Evolutionary conservation across 2,797 vertebrate genomes (phyloP).

Genomic region (Pseudomugil tenellus): DNA sequence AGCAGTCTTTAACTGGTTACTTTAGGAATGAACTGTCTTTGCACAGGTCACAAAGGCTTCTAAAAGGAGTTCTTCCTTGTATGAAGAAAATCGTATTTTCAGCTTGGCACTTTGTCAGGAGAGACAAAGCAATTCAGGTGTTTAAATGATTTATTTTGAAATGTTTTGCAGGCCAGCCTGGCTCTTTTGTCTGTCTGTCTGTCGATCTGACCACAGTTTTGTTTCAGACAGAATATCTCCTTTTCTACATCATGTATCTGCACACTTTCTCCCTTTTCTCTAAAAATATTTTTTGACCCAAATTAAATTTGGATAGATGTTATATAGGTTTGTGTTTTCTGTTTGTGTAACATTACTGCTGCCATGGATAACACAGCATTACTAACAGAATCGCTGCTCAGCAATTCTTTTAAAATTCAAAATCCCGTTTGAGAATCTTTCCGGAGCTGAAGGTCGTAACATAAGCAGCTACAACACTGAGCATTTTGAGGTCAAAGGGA

Average conservation of each 20-base stretch:
- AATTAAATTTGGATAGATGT: background rate
- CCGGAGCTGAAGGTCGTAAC: conserved; percentile 69
- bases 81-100: background rate
- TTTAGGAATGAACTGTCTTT: background rate
- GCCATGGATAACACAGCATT: conserved; percentile 8
- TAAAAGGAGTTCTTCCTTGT: background rate
- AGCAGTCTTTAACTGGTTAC: background rate
- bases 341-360: background rate
- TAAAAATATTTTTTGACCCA: background rate
- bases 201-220: background rate
- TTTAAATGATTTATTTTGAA: conserved; percentile 3
- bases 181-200: background rate
- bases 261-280: background rate
- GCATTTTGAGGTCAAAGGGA: conserved; percentile 61
- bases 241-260: background rate
- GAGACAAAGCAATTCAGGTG: background rate
- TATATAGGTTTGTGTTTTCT: no score
- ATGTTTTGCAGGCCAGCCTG: background rate
- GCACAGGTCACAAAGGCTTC: background rate
- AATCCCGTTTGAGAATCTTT: conserved; percentile 50
- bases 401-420: conserved; percentile 25
- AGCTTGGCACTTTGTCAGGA: conserved; percentile 1
- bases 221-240: background rate
- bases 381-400: conserved; percentile 5
- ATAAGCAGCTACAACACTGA: conserved; percentile 15